Percentiles rank a stretch among this genome's conserved stretches.
Conservation (phyloP, 2,113 vertebrate genomes). For the Zapornia atra region DNA sequence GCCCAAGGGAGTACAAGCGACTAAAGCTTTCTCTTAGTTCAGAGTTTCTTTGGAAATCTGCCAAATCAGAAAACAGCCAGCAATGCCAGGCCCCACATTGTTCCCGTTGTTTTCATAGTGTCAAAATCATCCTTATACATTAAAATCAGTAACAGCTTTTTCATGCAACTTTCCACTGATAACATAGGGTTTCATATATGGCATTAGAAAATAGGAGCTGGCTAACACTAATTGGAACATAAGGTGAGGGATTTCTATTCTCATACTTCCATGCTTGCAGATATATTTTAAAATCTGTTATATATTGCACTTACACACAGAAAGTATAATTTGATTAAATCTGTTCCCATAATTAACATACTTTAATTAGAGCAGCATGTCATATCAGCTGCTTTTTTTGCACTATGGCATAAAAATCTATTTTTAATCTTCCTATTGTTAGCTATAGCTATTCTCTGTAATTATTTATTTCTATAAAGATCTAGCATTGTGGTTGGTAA, state of each 20-base stretch:
- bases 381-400: not conserved
- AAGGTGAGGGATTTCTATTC: slow-evolving; percentile 1
- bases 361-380: slow-evolving; percentile 3
- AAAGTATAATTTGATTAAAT: not conserved
- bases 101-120: not conserved
- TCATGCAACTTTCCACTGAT: not conserved
- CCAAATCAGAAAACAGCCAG: not conserved
- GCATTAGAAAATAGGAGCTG: not conserved
- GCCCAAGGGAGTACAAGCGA: not conserved
- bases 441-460: not conserved
- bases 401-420: not conserved
- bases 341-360: slow-evolving; percentile 12
- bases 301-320: not conserved
- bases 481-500: not conserved
- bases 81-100: not conserved
- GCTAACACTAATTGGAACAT: not conserved
- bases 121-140: not conserved
- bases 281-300: slow-evolving; percentile 31
- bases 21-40: not conserved
- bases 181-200: not conserved
- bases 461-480: not conserved
- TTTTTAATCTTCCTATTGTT: slow-evolving; percentile 3
- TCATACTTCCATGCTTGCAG: not conserved
- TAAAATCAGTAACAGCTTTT: not conserved
- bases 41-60: not conserved